phyloP scores from a whole-genome alignment of 2,113 vertebrate genomes.

The Spermophilus dauricus region DNA sequence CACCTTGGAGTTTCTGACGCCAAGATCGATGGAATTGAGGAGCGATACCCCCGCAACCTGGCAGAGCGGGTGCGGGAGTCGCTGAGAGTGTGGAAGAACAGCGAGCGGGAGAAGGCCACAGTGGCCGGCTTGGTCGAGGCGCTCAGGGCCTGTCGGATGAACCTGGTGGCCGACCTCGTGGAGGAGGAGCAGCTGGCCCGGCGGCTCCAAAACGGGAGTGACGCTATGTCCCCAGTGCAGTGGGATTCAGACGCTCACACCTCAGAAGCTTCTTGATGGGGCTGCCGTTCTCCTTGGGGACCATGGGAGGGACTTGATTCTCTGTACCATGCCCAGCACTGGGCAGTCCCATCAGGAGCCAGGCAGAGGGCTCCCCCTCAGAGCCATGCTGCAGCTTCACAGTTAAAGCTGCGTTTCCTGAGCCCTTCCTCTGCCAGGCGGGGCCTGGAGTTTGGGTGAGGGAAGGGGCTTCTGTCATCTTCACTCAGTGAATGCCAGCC shows the following conservation, averaged over 20 bases:
- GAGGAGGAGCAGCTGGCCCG: constrained; percentile 60
- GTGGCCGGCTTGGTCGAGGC: constrained; percentile 85
- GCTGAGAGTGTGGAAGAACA: constrained; percentile 90
- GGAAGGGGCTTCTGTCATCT: not conserved
- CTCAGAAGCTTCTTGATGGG: not conserved
- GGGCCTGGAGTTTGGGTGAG: not conserved
- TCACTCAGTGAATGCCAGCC: not conserved
- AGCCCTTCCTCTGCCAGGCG: rapidly evolving
- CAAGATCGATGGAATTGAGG: constrained; percentile 87
- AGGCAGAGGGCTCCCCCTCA: not conserved
- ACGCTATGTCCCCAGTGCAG: rapidly evolving
- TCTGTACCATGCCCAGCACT: rapidly evolving
- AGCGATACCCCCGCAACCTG: constrained; percentile 82
- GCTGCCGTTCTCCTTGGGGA: rapidly evolving
- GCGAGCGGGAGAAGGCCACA: constrained; percentile 78
- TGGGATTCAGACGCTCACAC: rapidly evolving
- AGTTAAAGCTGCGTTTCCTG: not conserved
- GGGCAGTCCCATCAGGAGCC: not conserved
- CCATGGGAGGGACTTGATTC: rapidly evolving
- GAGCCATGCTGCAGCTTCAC: too few species aligned
- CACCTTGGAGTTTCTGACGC: constrained; percentile 87
- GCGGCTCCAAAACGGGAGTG: rapidly evolving
- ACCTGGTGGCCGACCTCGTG: constrained; percentile 91
- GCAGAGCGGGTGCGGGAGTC: constrained; percentile 87
- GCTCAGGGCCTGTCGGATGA: constrained; percentile 88